Evolutionary conservation across 2,113 vertebrate species (phyloP).

Genomic region (Regulus satrapa): DNA sequence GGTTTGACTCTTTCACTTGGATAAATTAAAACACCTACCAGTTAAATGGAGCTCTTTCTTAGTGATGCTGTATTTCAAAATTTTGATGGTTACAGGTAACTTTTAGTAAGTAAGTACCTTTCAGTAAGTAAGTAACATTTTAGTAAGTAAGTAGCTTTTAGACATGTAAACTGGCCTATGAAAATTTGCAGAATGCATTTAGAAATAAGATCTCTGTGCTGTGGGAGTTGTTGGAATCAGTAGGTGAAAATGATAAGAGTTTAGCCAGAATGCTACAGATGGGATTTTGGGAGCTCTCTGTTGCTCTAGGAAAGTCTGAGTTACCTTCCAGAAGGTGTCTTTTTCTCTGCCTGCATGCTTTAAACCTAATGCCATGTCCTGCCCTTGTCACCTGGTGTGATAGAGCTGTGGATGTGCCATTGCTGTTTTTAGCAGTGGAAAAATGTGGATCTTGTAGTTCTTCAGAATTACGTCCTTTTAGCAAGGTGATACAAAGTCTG

Average conservation of each 20-base stretch:
- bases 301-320: neutral
- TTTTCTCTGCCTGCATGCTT: neutral
- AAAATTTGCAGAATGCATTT: neutral
- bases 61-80: neutral
- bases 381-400: fast-evolving
- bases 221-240: neutral
- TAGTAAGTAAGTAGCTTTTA: neutral
- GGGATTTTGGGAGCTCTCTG: neutral
- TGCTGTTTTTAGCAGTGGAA: neutral
- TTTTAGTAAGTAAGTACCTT: neutral
- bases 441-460: neutral
- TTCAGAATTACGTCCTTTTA: neutral
- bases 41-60: neutral
- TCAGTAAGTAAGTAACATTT: neutral
- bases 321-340: neutral
- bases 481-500: neutral
- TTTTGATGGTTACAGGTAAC: neutral
- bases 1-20: neutral
- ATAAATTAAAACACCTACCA: neutral
- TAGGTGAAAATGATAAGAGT: neutral
- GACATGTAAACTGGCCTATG: neutral
- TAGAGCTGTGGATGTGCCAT: neutral
- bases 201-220: neutral
- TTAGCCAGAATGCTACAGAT: neutral
- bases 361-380: fast-evolving